A percentile compares a stretch with the other conserved stretches of the same genome.
These are phyloP conservation scores for Synanceia verrucosa DNA, from an alignment of 2,797 vertebrate species.

Conservation along the genomic window DNA sequence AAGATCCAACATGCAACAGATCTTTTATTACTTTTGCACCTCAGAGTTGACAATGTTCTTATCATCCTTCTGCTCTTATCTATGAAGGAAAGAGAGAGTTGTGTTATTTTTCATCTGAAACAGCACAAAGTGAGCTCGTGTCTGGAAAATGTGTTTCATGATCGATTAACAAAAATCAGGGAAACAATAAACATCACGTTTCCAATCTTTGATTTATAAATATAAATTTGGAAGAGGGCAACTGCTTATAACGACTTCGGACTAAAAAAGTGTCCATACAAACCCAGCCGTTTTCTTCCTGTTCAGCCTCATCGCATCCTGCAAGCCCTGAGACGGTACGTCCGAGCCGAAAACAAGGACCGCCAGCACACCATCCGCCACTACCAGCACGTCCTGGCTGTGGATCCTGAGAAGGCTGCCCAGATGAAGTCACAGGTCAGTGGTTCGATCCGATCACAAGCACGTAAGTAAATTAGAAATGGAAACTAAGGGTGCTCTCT, in stretches of 20 bases:
- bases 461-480: too few species aligned
- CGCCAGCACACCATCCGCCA: conserved; percentile 96
- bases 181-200: not conserved
- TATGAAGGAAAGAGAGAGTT: not conserved
- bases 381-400: conserved; percentile 96
- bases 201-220: not conserved
- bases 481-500: too few species aligned
- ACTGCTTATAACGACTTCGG: too few species aligned
- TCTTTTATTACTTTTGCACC: not conserved
- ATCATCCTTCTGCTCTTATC: not conserved
- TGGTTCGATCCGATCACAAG: not conserved
- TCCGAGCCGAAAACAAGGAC: conserved; percentile 97
- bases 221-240: not conserved
- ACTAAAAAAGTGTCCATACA: not conserved
- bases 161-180: not conserved
- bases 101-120: not conserved
- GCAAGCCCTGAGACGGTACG: conserved; percentile 91
- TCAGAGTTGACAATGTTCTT: not conserved
- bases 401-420: conserved; percentile 96
- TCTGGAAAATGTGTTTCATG: not conserved
- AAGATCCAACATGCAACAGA: not conserved
- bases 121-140: not conserved
- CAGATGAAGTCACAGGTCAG: conserved; percentile 99
- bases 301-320: conserved; percentile 93
- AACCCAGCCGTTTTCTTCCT: not conserved